A percentile compares a stretch with the other conserved stretches of the same genome.
Evolutionary conservation across 2,797 vertebrate species (phyloP).

Genomic region (Chelon auratus): DNA sequence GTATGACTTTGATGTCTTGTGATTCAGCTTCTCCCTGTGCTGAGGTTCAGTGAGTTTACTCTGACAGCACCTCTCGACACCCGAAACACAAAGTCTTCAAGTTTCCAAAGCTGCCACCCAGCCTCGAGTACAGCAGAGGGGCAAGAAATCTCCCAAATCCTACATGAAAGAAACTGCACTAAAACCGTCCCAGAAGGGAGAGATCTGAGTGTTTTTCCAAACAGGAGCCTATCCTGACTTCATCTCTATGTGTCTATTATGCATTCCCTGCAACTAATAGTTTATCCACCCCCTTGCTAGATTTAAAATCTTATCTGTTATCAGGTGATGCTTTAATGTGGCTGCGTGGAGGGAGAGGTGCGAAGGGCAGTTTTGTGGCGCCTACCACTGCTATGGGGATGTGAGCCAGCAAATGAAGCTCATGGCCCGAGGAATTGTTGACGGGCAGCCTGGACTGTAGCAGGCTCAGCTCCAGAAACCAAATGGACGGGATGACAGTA

Average conservation of each 20-base stretch:
- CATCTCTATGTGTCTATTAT: conserved; percentile 63
- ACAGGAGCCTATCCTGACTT: conserved; percentile 55
- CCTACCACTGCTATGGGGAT: conserved; percentile 80
- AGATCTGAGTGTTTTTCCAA: conserved; percentile 58
- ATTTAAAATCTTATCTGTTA: conserved; percentile 69
- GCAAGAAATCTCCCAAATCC: conserved; percentile 61
- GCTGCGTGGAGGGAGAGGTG: conserved; percentile 26
- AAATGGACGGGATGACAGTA: conserved; percentile 82
- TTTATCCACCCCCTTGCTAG: conserved; percentile 55
- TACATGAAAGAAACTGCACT: conserved; percentile 60
- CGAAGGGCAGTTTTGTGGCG: conserved; percentile 23
- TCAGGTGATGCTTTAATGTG: conserved; percentile 66
- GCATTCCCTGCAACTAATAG: conserved; percentile 62
- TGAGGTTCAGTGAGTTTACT: conserved; percentile 34
- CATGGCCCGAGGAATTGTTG: conserved; percentile 72
- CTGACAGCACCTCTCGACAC: conserved; percentile 33
- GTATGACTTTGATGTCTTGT: background rate
- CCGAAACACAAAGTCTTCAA: conserved; percentile 25
- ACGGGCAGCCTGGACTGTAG: conserved; percentile 76
- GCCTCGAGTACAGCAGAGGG: conserved; percentile 52
- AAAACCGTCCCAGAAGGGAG: conserved; percentile 52
- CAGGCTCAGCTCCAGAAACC: conserved; percentile 83
- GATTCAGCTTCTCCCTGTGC: conserved; percentile 6
- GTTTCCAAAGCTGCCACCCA: conserved; percentile 52
- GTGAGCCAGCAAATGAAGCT: conserved; percentile 72